Evolutionary conservation across 2,888 invertebrate species (phyloP).

Genomic region (Rotaria macrura): DNA sequence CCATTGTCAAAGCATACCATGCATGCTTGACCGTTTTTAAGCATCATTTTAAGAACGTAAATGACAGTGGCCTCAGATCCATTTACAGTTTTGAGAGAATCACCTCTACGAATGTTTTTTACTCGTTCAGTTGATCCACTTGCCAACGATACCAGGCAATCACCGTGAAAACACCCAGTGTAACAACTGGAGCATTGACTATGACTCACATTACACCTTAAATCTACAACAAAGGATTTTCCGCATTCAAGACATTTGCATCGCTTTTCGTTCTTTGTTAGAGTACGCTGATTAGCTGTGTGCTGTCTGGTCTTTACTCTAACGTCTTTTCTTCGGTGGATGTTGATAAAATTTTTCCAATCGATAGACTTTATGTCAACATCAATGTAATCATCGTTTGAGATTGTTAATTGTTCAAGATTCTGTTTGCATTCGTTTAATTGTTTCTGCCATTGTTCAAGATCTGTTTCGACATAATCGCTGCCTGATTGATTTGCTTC

Average conservation of each 20-base stretch:
- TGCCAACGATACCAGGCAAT: background rate
- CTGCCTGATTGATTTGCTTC: background rate
- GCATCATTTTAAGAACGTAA: background rate
- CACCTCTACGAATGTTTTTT: background rate
- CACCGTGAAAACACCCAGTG: background rate
- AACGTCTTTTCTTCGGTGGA: background rate
- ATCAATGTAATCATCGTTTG: background rate
- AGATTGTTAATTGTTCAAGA: background rate
- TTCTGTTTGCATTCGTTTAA: background rate
- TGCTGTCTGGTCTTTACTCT: background rate
- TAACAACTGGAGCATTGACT: no score
- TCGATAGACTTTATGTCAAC: background rate
- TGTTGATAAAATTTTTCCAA: background rate
- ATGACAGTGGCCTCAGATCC: background rate
- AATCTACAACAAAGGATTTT: no score
- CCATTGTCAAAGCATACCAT: background rate
- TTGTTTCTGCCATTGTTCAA: background rate
- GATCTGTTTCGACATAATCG: background rate
- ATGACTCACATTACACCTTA: no score
- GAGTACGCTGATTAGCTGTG: no score
- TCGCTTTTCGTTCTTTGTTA: no score
- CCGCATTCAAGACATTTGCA: no score
- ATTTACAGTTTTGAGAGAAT: background rate
- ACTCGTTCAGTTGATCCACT: background rate
- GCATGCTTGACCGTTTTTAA: background rate